Percentiles rank a stretch among this genome's conserved stretches.
Conservation (phyloP, 2,113 vertebrate genomes). For the Protobothrops mucrosquamatus region DNA sequence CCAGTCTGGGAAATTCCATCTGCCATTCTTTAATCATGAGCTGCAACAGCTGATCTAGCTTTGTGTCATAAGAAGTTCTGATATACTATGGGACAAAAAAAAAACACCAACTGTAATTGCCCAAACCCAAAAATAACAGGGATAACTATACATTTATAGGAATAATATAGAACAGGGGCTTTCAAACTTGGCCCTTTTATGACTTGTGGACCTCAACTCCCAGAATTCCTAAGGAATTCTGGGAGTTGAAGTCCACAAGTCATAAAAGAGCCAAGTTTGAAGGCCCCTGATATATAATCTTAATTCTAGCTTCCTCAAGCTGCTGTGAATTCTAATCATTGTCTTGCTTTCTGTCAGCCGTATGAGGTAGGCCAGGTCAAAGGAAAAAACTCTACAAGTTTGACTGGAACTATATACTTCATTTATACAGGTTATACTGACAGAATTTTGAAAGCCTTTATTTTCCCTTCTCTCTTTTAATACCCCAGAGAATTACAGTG, state of each 20-base stretch:
- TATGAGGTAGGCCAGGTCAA: neutral
- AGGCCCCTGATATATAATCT: neutral
- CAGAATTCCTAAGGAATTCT: no score
- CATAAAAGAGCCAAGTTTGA: no score
- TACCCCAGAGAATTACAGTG: neutral
- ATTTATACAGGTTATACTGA: neutral
- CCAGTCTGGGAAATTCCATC: conserved; percentile 91
- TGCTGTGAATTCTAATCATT: neutral
- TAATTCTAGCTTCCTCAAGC: neutral
- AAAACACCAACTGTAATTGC: neutral
- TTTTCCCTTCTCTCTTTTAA: neutral
- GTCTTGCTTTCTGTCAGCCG: neutral
- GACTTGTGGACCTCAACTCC: no score
- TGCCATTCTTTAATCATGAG: conserved; percentile 95
- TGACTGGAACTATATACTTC: neutral
- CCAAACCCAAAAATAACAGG: neutral
- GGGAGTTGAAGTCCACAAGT: no score
- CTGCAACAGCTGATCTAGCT: conserved; percentile 80
- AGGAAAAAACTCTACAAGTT: neutral
- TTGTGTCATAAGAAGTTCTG: conserved; percentile 86
- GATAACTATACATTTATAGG: neutral
- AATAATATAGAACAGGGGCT: neutral
- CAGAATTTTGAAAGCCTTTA: neutral
- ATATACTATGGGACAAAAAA: conserved; percentile 76
- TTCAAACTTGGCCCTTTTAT: no score